phyloP scores from a whole-genome alignment of 2,797 vertebrate species.

The Sebastes minor region DNA sequence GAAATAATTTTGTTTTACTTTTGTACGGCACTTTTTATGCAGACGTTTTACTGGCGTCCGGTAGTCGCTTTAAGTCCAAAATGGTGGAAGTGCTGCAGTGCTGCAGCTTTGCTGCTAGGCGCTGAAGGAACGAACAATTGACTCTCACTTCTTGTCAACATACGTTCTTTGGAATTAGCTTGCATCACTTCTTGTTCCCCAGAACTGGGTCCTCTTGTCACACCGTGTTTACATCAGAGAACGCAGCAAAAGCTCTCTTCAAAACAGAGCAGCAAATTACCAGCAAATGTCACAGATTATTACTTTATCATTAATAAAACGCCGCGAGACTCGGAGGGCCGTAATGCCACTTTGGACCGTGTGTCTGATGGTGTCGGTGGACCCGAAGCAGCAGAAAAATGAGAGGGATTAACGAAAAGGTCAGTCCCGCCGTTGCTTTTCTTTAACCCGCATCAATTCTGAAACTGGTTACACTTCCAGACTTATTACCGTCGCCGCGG shows the following conservation, averaged over 20 bases:
- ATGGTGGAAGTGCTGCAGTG: no score
- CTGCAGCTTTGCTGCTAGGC: no score
- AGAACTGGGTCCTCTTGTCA: not conserved
- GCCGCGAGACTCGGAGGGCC: not conserved
- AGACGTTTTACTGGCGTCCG: no score
- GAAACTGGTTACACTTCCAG: slow-evolving; percentile 18
- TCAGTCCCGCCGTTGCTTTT: slow-evolving; percentile 27
- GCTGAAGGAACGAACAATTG: no score
- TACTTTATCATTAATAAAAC: slow-evolving; percentile 30
- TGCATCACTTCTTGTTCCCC: not conserved
- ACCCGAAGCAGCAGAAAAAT: slow-evolving; percentile 28
- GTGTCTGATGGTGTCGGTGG: slow-evolving; percentile 1
- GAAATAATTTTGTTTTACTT: no score
- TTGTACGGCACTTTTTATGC: no score
- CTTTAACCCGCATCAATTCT: slow-evolving; percentile 22
- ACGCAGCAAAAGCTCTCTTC: not conserved
- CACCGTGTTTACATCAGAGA: not conserved
- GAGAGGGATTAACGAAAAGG: slow-evolving; percentile 52
- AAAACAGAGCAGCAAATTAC: not conserved
- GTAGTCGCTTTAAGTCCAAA: no score
- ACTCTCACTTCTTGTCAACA: no score
- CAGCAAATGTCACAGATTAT: slow-evolving; percentile 43
- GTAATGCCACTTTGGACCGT: not conserved
- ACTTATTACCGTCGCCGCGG: not conserved
- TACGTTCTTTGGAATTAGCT: no score